Conservation (phyloP, 2,888 invertebrate genomes). For the Flexamia atlantica region DNA sequence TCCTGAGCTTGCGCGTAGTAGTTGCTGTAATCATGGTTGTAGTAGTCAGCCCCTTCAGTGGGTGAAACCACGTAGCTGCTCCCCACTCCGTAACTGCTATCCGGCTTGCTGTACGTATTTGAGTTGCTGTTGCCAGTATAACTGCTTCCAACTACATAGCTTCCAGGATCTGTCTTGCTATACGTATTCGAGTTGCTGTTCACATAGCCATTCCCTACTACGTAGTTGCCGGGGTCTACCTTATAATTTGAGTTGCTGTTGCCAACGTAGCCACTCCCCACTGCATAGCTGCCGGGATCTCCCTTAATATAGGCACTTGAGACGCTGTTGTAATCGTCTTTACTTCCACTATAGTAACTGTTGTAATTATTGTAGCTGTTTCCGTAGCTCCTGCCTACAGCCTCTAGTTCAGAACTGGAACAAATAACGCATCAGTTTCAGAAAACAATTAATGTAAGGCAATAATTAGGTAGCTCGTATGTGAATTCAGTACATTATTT, state of each 20-base stretch:
- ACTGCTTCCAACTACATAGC: neutral
- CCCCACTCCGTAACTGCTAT: constrained; percentile 21
- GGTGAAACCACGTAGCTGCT: constrained; percentile 20
- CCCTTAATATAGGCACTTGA: too few relatives aligned
- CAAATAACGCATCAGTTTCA: neutral
- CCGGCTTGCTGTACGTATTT: neutral
- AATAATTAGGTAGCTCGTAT: too few relatives aligned
- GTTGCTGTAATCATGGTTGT: neutral
- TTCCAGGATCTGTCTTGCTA: neutral
- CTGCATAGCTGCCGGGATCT: too few relatives aligned
- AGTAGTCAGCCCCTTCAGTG: neutral
- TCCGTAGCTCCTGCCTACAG: neutral
- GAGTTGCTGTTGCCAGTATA: neutral
- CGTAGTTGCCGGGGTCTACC: too few relatives aligned
- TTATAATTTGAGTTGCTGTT: too few relatives aligned
- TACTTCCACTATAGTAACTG: neutral
- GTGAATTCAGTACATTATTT: too few relatives aligned
- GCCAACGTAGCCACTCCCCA: too few relatives aligned
- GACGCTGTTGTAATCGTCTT: too few relatives aligned
- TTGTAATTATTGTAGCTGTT: neutral
- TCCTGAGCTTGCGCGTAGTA: constrained; percentile 1
- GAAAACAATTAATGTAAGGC: neutral
- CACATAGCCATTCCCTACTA: too few relatives aligned
- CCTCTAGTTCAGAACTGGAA: neutral
- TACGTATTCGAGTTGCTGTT: too few relatives aligned